Evolutionary conservation across 2,888 invertebrate genomes (phyloP).

Genomic region (Drosophila phalerata): DNA sequence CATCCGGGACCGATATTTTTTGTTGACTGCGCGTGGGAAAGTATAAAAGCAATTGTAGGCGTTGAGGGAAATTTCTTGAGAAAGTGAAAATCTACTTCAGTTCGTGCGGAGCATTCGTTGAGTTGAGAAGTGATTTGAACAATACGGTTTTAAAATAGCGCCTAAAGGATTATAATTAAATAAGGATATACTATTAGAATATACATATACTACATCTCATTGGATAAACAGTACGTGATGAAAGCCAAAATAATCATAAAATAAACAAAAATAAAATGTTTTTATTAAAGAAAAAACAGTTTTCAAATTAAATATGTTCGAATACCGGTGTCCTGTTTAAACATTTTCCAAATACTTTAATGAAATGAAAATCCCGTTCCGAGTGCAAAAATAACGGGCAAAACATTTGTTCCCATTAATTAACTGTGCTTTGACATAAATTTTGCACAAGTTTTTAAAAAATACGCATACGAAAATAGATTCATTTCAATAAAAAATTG

Average conservation of each 20-base stretch:
- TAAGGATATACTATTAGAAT: slow-evolving; percentile 45
- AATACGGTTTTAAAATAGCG: slow-evolving; percentile 12
- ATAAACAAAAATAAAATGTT: not conserved
- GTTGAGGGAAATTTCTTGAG: slow-evolving; percentile 70
- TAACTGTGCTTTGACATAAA: slow-evolving; percentile 59
- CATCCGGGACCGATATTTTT: slow-evolving; percentile 48
- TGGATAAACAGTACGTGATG: slow-evolving; percentile 26
- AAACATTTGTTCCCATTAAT: slow-evolving; percentile 70
- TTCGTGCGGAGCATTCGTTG: slow-evolving; percentile 65
- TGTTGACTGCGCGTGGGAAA: slow-evolving; percentile 62
- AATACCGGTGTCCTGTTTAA: slow-evolving; percentile 24
- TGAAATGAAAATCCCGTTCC: slow-evolving; percentile 38
- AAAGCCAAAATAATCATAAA: not conserved
- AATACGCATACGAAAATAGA: slow-evolving; percentile 60
- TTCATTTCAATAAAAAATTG: slow-evolving; percentile 63
- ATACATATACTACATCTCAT: slow-evolving; percentile 14
- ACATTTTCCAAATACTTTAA: slow-evolving; percentile 13
- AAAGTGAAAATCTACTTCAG: slow-evolving; percentile 60
- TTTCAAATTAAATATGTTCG: not conserved
- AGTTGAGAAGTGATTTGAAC: slow-evolving; percentile 64
- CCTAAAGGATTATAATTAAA: slow-evolving; percentile 38
- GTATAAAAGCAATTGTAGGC: slow-evolving; percentile 74
- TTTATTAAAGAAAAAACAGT: not conserved
- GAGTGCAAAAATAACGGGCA: slow-evolving; percentile 60
- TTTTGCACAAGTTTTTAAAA: slow-evolving; percentile 43